Conservation (phyloP, 2,113 vertebrate species). For the Mobula birostris region DNA sequence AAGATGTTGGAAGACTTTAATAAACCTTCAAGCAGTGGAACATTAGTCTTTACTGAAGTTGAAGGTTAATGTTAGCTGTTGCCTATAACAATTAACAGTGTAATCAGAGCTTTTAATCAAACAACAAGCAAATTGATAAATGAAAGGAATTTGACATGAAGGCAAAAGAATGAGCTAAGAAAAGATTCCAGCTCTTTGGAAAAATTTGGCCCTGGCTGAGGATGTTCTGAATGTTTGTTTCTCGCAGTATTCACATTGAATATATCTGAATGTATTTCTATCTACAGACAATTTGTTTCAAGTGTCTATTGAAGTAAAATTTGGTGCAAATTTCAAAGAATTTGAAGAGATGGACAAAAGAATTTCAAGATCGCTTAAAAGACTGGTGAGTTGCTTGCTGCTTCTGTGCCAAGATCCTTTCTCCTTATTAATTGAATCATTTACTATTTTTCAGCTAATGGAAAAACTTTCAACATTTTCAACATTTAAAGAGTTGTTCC, state of each 20-base stretch:
- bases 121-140: neutral
- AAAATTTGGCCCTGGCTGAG: neutral
- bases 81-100: too few relatives aligned
- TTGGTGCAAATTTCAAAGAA: conserved; percentile 9
- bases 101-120: neutral
- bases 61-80: too few relatives aligned
- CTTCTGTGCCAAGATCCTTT: neutral
- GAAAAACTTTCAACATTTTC: conserved; percentile 5
- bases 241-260: neutral
- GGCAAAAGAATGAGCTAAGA: neutral
- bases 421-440: neutral
- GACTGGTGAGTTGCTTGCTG: conserved; percentile 1
- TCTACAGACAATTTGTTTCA: conserved; percentile 1
- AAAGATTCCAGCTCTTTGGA: neutral
- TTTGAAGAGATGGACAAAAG: neutral
- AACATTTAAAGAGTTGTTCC: neutral
- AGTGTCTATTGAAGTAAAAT: neutral
- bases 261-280: neutral
- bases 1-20: neutral
- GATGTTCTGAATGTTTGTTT: neutral
- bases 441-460: neutral
- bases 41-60: too few relatives aligned
- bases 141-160: too few relatives aligned
- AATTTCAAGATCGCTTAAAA: neutral
- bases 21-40: neutral